phyloP scores from a whole-genome alignment of 1,140 invertebrate species.

The Lasioglossum baleicum region DNA sequence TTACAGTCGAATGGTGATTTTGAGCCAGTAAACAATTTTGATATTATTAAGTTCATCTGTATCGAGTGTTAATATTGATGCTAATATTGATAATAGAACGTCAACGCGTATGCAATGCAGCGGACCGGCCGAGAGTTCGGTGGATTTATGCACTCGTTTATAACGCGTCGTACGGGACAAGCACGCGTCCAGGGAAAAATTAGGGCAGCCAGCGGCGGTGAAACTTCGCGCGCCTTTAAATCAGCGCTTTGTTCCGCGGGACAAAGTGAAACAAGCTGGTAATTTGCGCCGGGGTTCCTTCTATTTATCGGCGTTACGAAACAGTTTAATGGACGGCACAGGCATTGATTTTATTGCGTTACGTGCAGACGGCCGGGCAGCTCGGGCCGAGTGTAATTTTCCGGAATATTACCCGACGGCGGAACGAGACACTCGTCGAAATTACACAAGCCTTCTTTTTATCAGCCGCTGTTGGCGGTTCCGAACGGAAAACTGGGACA shows the following conservation, averaged over 20 bases:
- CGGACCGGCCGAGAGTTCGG: too few relatives aligned
- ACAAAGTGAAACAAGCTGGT: slow-evolving; percentile 38
- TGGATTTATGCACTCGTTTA: neutral
- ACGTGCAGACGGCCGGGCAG: neutral
- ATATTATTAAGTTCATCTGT: too few relatives aligned
- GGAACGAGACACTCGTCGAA: too few relatives aligned
- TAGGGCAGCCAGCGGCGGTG: neutral
- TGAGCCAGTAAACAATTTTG: too few relatives aligned
- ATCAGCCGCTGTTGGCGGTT: too few relatives aligned
- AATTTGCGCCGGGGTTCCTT: slow-evolving; percentile 22
- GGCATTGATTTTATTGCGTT: slow-evolving; percentile 10
- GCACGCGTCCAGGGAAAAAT: neutral
- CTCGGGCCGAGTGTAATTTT: neutral
- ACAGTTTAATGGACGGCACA: slow-evolving; percentile 6
- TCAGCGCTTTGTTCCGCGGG: slow-evolving; percentile 30
- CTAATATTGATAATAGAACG: too few relatives aligned
- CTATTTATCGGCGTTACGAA: slow-evolving; percentile 33
- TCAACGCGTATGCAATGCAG: too few relatives aligned
- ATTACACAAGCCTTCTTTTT: neutral
- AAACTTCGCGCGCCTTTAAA: slow-evolving; percentile 24
- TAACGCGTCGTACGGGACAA: neutral
- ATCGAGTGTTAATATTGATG: too few relatives aligned
- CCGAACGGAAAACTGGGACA: too few relatives aligned
- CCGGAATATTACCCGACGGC: neutral
- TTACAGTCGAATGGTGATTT: too few relatives aligned